A percentile compares a stretch with the other conserved stretches of the same genome.
phyloP scores from a whole-genome alignment of 2,797 vertebrate genomes.

The Enteromius argenteus region DNA sequence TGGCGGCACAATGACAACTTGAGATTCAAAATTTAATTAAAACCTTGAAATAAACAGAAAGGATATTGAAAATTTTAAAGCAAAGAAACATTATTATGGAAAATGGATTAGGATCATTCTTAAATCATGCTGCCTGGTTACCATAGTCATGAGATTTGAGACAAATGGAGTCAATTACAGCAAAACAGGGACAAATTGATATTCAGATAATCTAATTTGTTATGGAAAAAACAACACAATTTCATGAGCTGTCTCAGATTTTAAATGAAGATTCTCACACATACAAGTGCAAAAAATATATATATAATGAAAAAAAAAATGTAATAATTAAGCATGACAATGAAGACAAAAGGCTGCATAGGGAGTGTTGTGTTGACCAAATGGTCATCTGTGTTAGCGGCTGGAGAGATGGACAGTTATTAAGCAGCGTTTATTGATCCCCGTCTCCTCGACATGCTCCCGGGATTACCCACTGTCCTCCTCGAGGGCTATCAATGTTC shows the following conservation, averaged over 20 bases:
- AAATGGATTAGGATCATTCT: conserved; percentile 8
- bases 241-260: no score
- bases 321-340: background rate
- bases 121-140: background rate
- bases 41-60: background rate
- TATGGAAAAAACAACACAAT: background rate
- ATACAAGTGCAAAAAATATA: background rate
- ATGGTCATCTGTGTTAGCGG: conserved; percentile 50
- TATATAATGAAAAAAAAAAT: no score
- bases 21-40: background rate
- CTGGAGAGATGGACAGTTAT: conserved; percentile 61
- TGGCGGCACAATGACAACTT: conserved; percentile 8
- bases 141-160: background rate
- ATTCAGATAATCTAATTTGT: background rate
- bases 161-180: conserved; percentile 6
- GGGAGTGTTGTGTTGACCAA: conserved; percentile 37
- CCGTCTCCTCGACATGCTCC: conserved; percentile 54
- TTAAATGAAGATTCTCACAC: background rate
- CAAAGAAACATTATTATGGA: background rate
- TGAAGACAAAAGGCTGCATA: background rate
- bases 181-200: background rate
- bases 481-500: conserved; percentile 64
- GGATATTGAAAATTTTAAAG: background rate
- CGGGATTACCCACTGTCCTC: conserved; percentile 61
- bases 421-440: conserved; percentile 61